Evolutionary conservation across 1,140 invertebrate species (phyloP), one percentile per base, ranked within the genome.

Genomic region (Gonatopus flavifemur): DNA sequence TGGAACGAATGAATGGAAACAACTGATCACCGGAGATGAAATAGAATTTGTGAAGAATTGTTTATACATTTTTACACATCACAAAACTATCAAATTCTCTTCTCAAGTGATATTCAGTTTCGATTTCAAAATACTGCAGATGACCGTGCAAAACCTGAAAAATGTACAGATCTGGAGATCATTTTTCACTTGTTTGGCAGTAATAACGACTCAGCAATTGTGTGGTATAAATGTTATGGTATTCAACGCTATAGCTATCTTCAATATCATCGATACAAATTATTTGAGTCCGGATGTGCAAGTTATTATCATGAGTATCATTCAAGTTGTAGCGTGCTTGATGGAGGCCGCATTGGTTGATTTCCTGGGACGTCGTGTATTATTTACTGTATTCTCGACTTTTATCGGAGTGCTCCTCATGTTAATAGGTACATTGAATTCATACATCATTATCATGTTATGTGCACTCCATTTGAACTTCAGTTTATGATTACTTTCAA

Each of bases 181-280:
- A 1, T 67, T 93, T 16, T 57, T 83, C 6, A 86, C 91, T 19
- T 85, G 84, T 46, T 76, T 90, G 50, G 82, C 82, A 15, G 74
- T 93, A 1, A 90, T 93, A 83, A 70, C 89, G 44, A 86, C 90
- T 63, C 90, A 94, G 64, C 91, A 62, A 33, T 22, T 61, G n/a
- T 46, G 42, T 15, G 58, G 58, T 4, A 15, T 48, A 28, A 57
- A 50, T 18, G 50, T 33, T 25, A 48, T 57, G 42, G 57, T 54
- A 19, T 61, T 52, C 19, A 41, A 57, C 35, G 49, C 59, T 3
- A 12, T 57, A 3, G 71, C 78, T 3, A 88, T 95, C 51, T 92
- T 95, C 67, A 69, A 76, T 81, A 57, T 81, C 65, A 44, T 80
- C 80, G 52, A 82, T 81, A 36, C 83, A 78, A 51, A 69, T 67